Evolutionary conservation across 2,888 invertebrate species (phyloP).

Genomic region (Schrankia costaestrigalis): DNA sequence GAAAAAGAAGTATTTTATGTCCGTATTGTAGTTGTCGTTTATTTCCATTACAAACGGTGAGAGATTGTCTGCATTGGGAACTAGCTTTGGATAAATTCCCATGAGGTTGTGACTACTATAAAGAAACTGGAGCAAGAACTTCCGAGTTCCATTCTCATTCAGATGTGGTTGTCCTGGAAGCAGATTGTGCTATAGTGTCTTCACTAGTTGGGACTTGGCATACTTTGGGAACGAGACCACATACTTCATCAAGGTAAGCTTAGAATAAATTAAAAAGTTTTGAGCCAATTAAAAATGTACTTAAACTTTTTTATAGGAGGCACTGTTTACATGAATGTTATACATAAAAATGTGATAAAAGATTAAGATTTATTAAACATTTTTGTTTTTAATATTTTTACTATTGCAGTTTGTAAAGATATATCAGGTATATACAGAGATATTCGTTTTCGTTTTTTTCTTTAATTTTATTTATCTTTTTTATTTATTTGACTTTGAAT

Average conservation of each 20-base stretch:
- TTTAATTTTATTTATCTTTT: too few species aligned
- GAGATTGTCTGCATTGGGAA: conserved; percentile 53
- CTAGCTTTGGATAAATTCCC: conserved; percentile 62
- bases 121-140: conserved; percentile 60
- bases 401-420: neutral
- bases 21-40: conserved; percentile 46
- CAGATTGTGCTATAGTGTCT: conserved; percentile 38
- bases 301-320: too few species aligned
- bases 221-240: conserved; percentile 25
- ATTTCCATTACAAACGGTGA: conserved; percentile 49
- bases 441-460: too few species aligned
- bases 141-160: conserved; percentile 50
- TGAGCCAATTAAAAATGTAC: neutral
- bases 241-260: conserved; percentile 33
- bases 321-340: too few species aligned
- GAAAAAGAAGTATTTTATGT: conserved; percentile 48
- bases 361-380: neutral
- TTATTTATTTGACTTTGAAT: too few species aligned
- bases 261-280: conserved; percentile 1
- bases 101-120: conserved; percentile 73
- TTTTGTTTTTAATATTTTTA: neutral
- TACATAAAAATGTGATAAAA: too few species aligned
- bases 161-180: conserved; percentile 52
- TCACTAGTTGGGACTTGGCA: conserved; percentile 49
- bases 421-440: too few species aligned